A percentile compares a stretch with the other conserved stretches of the same genome.
These are phyloP conservation scores for Oenanthe oenanthe DNA, from an alignment of 2,113 vertebrate genomes.

Conservation along the genomic window DNA sequence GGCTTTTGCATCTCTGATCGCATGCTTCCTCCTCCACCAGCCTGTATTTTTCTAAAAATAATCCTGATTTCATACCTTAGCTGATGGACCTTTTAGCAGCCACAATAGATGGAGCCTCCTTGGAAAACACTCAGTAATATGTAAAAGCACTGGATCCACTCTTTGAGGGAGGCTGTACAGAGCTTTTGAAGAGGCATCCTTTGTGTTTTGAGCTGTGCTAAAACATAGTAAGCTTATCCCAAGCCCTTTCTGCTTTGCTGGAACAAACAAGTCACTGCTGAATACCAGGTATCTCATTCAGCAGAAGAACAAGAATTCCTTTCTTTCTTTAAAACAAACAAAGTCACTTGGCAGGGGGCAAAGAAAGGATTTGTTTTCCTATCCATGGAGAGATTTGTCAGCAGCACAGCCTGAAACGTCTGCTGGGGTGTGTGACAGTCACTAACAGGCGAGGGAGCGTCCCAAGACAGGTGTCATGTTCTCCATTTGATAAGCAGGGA, in stretches of 20 bases:
- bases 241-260: not conserved
- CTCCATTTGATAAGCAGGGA: not conserved
- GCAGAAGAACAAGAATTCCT: not conserved
- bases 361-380: not conserved
- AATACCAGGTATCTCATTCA: not conserved
- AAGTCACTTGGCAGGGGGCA: not conserved
- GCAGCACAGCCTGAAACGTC: not conserved
- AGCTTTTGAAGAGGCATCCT: not conserved
- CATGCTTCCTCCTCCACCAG: not conserved
- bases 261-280: not conserved
- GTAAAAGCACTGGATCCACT: not conserved
- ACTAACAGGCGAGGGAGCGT: fast-evolving
- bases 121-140: not conserved
- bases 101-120: not conserved
- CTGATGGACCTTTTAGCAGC: slow-evolving; percentile 13
- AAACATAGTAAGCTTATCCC: not conserved
- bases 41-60: slow-evolving; percentile 53
- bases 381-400: not conserved
- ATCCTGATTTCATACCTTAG: slow-evolving; percentile 53
- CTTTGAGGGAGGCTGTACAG: not conserved
- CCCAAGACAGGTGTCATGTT: not conserved
- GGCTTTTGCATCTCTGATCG: not conserved
- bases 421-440: not conserved
- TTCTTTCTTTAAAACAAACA: not conserved
- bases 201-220: not conserved